Percentiles rank a stretch among this genome's conserved stretches.
Evolutionary conservation across 2,888 invertebrate species (phyloP).

Genomic region (Schrankia costaestrigalis): DNA sequence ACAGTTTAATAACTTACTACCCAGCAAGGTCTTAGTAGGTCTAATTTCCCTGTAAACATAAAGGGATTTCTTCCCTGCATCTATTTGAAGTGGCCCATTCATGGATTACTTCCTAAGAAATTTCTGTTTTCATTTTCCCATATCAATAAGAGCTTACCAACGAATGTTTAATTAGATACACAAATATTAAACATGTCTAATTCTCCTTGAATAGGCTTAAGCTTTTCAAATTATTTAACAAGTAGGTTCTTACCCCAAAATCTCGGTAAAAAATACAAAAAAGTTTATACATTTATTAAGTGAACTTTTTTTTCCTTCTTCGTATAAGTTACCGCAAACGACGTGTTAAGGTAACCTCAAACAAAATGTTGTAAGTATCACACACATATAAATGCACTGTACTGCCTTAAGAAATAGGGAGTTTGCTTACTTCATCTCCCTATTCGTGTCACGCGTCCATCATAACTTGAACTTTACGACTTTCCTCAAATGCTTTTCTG

Average conservation of each 20-base stretch:
- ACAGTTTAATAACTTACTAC: too few relatives aligned
- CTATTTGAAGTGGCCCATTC: too few relatives aligned
- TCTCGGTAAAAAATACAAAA: slow-evolving; percentile 10
- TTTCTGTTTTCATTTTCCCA: too few relatives aligned
- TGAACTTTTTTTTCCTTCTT: slow-evolving; percentile 39
- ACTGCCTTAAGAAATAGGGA: slow-evolving; percentile 70
- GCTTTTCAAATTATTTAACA: slow-evolving; percentile 23
- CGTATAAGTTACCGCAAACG: slow-evolving; percentile 66
- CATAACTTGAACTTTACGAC: slow-evolving; percentile 39
- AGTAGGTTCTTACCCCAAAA: slow-evolving; percentile 15
- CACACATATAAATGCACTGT: slow-evolving; percentile 58
- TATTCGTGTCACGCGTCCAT: slow-evolving; percentile 58
- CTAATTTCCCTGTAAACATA: too few relatives aligned
- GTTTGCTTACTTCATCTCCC: slow-evolving; percentile 64
- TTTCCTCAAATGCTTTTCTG: slow-evolving; percentile 19
- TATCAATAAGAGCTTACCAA: too few relatives aligned
- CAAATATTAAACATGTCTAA: slow-evolving; percentile 1
- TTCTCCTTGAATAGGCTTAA: slow-evolving; percentile 6
- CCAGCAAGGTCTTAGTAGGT: too few relatives aligned
- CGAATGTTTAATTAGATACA: too few relatives aligned
- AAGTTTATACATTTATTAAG: slow-evolving; percentile 34
- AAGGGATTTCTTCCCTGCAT: too few relatives aligned
- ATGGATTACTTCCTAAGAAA: too few relatives aligned
- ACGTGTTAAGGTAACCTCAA: slow-evolving; percentile 68
- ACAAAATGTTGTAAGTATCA: slow-evolving; percentile 61